Percentiles rank a stretch among this genome's conserved stretches.
phyloP scores from a whole-genome alignment of 2,888 invertebrate genomes.

The Aquatica leii region DNA sequence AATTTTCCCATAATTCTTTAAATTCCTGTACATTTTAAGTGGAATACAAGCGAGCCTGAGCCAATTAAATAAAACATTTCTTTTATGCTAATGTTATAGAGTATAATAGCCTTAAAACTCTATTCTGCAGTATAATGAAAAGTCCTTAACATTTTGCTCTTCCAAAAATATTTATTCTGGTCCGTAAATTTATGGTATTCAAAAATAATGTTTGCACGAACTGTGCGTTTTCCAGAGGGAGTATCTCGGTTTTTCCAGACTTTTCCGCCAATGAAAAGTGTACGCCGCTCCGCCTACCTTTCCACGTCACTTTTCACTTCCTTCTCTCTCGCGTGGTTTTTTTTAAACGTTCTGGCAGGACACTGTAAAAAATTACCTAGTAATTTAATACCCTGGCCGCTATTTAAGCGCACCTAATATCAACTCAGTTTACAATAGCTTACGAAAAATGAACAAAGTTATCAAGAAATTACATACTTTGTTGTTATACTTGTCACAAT shows the following conservation, averaged over 20 bases:
- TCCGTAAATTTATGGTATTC: slow-evolving; percentile 62
- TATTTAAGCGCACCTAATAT: slow-evolving; percentile 59
- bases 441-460: slow-evolving; percentile 30
- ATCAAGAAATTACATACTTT: slow-evolving; percentile 42
- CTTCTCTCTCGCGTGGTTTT: slow-evolving; percentile 50
- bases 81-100: slow-evolving; percentile 60
- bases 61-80: slow-evolving; percentile 61
- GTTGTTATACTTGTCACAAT: slow-evolving; percentile 17
- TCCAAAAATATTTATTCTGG: slow-evolving; percentile 63
- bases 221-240: slow-evolving; percentile 56
- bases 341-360: slow-evolving; percentile 49
- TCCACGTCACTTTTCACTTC: slow-evolving; percentile 53
- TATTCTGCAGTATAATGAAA: slow-evolving; percentile 59
- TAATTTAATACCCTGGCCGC: slow-evolving; percentile 59
- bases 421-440: slow-evolving; percentile 52
- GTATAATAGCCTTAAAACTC: slow-evolving; percentile 61
- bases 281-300: slow-evolving; percentile 54
- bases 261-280: slow-evolving; percentile 61
- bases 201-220: slow-evolving; percentile 62
- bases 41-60: slow-evolving; percentile 33
- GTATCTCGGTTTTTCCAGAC: slow-evolving; percentile 52
- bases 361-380: slow-evolving; percentile 59
- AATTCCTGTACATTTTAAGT: slow-evolving; percentile 28
- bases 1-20: slow-evolving; percentile 42
- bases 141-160: slow-evolving; percentile 63